Conservation (phyloP, 2,797 vertebrate species). For the Crotalus adamanteus region DNA sequence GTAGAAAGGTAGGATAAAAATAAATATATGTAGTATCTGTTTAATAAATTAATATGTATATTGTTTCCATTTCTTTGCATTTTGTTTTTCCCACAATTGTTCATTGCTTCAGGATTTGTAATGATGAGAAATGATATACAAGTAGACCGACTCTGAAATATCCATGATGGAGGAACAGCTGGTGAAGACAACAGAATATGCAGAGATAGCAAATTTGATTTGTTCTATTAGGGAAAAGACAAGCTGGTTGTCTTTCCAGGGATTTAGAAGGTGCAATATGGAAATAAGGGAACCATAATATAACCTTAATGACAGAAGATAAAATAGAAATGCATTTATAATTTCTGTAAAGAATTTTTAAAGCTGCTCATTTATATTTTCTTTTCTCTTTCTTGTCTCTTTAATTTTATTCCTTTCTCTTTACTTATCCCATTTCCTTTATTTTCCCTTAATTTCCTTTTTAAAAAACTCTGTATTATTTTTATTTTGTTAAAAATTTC, state of each 20-base stretch:
- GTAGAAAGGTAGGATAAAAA: not conserved
- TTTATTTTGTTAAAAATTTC: not conserved
- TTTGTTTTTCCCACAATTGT: not conserved
- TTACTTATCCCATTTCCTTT: not conserved
- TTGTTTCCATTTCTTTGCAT: not conserved
- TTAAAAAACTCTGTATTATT: not conserved
- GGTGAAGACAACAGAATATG: not conserved
- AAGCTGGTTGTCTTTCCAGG: not conserved
- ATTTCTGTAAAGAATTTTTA: not conserved
- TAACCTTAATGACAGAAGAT: not conserved
- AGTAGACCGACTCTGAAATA: not conserved
- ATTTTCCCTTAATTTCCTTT: not conserved
- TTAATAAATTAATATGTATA: not conserved
- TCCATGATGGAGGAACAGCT: not conserved
- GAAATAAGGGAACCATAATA: not conserved
- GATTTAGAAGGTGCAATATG: not conserved
- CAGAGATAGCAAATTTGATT: not conserved
- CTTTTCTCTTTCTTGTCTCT: not conserved
- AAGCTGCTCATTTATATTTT: not conserved
- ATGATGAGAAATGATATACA: not conserved
- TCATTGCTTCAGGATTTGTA: not conserved
- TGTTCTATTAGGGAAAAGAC: not conserved
- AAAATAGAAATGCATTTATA: not conserved
- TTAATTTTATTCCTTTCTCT: not conserved
- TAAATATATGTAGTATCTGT: not conserved